Conservation (phyloP, 2,888 invertebrate genomes). For the Andrena minutula region DNA sequence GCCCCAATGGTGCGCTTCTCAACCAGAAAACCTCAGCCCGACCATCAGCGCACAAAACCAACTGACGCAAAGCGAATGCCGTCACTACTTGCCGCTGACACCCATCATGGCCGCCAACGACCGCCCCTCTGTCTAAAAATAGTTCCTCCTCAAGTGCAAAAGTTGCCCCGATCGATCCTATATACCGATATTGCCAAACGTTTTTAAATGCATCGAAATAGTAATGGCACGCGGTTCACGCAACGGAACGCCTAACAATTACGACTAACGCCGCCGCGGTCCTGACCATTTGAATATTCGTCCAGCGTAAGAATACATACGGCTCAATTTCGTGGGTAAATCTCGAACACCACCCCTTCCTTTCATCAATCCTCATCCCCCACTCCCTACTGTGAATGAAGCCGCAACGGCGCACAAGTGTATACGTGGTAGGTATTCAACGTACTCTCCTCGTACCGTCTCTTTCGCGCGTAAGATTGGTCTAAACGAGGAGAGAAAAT, state of each 20-base stretch:
- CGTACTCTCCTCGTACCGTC: not conserved
- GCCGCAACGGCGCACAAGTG: conserved; percentile 74
- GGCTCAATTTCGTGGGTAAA: conserved; percentile 57
- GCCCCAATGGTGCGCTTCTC: conserved; percentile 63
- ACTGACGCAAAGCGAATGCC: conserved; percentile 82
- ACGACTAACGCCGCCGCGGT: not conserved
- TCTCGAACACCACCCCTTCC: conserved; percentile 62
- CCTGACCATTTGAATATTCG: conserved; percentile 25
- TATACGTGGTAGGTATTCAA: conserved; percentile 15
- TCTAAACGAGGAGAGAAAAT: not conserved
- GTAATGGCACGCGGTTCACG: not conserved
- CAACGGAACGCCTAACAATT: not conserved
- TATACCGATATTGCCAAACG: conserved; percentile 45
- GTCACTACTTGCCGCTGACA: conserved; percentile 83
- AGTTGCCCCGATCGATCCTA: conserved; percentile 46
- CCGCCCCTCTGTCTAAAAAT: conserved; percentile 73
- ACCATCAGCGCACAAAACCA: conserved; percentile 74
- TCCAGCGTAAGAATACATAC: conserved; percentile 74
- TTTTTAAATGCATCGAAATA: conserved; percentile 36
- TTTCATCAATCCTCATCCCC: conserved; percentile 44
- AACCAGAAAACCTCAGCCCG: conserved; percentile 58
- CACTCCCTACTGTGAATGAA: conserved; percentile 72
- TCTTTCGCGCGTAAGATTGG: not conserved
- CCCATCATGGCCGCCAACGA: conserved; percentile 84
- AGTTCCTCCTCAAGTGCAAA: conserved; percentile 70